A percentile compares a stretch with the other conserved stretches of the same genome.
Evolutionary conservation across 2,113 vertebrate species (phyloP).

Genomic region (Scalopus aquaticus): DNA sequence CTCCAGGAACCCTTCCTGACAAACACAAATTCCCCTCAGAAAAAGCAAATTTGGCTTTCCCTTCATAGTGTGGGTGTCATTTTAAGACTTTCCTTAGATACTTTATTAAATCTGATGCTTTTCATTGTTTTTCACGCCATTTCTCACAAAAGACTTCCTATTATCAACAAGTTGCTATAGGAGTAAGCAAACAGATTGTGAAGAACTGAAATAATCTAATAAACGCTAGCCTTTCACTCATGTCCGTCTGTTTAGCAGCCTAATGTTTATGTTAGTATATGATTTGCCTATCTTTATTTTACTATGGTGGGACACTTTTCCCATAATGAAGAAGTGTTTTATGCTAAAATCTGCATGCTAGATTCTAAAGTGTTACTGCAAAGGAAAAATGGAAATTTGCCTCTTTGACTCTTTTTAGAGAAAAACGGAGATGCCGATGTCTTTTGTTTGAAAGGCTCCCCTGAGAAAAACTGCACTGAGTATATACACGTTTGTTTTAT

Average conservation of each 20-base stretch:
- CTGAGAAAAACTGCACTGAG: background rate
- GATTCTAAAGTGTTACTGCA: background rate
- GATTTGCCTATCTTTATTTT: conserved; percentile 61
- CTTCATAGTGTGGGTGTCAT: conserved; percentile 87
- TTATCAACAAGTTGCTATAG: conserved; percentile 88
- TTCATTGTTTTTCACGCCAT: conserved; percentile 83
- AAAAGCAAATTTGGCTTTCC: conserved; percentile 94
- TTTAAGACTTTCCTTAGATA: conserved; percentile 87
- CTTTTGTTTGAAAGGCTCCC: conserved; percentile 18
- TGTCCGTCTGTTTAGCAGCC: conserved; percentile 60
- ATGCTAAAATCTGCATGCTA: background rate
- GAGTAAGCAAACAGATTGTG: conserved; percentile 83
- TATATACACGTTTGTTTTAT: background rate
- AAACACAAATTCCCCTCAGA: conserved; percentile 95
- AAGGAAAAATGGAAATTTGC: background rate
- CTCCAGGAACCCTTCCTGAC: conserved; percentile 93
- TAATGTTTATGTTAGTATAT: conserved; percentile 54
- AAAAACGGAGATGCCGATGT: background rate
- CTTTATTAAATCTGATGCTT: conserved; percentile 89
- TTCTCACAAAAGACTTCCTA: conserved; percentile 84
- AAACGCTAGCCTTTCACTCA: conserved; percentile 59
- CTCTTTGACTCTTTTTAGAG: background rate
- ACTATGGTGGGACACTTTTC: background rate
- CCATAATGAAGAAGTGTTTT: background rate
- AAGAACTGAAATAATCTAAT: conserved; percentile 84